Conservation (phyloP, 2,797 vertebrate species). For the Ptychobarbus kaznakovi region DNA sequence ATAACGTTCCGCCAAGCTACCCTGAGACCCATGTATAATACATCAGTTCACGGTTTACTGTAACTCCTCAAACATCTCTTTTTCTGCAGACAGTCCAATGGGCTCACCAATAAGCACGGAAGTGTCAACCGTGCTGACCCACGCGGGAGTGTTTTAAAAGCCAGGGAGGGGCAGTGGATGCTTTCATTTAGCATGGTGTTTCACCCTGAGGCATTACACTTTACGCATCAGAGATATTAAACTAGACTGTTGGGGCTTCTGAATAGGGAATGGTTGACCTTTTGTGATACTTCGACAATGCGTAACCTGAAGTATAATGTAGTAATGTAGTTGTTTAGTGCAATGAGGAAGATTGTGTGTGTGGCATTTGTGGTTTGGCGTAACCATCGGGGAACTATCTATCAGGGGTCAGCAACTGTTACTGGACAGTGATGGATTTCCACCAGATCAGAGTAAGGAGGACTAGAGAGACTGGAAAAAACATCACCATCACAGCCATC, state of each 20-base stretch:
- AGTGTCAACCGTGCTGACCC: slow-evolving; percentile 3
- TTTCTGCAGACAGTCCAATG: slow-evolving; percentile 57
- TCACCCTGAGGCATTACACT: slow-evolving; percentile 11
- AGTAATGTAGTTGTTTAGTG: slow-evolving; percentile 8
- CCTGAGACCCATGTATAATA: slow-evolving; percentile 68
- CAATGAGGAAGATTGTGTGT: not conserved
- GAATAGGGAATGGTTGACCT: slow-evolving; percentile 18
- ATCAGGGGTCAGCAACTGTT: slow-evolving; percentile 68
- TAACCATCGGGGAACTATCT: slow-evolving; percentile 48
- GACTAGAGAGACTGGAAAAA: slow-evolving; percentile 70
- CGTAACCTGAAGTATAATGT: not conserved
- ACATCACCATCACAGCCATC: slow-evolving; percentile 82
- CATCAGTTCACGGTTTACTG: slow-evolving; percentile 68
- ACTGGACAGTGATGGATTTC: slow-evolving; percentile 83
- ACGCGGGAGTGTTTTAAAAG: slow-evolving; percentile 4
- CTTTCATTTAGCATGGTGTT: not conserved
- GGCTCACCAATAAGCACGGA: slow-evolving; percentile 51
- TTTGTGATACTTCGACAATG: slow-evolving; percentile 17
- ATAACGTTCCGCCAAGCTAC: slow-evolving; percentile 58
- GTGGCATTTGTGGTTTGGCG: slow-evolving; percentile 18
- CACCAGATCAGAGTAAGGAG: slow-evolving; percentile 64
- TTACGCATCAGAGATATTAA: slow-evolving; percentile 31
- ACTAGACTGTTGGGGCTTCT: not conserved
- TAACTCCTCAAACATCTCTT: slow-evolving; percentile 64
- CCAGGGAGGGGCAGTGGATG: not conserved